Base-by-base conservation (phyloP, 2,888 invertebrate genomes). In the Eilema sororculum region DNA sequence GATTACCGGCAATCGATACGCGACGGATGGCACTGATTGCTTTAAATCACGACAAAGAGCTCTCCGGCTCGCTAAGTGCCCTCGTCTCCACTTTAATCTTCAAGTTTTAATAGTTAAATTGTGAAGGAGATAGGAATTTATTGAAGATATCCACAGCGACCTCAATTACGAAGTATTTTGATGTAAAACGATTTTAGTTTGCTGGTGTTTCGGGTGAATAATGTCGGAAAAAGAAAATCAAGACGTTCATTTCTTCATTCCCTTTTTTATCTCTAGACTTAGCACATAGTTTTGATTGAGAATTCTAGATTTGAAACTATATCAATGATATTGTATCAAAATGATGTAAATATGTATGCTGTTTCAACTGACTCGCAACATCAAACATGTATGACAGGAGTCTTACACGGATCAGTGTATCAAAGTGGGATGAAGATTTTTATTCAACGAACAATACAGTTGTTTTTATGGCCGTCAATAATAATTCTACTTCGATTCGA, bases 81-180 rank as follows among this genome's bases (percentile, higher is more conserved):
- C 46, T 46, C 46, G 46, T 46, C 46, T 20, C 13, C 52, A n/a
- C 52, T 52, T 52, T 52, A 52, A 52, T 52, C n/a, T 52, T 52
- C 52, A 52, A 52, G 52, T 52, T 52, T 52, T 33, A 61, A 13
- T 61, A 61, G 61, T 12, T 33, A 30, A 61, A 61, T 61, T 61
- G 33, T 22, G 13, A 22, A 61, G n/a, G n/a, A 61, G 61, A 33
- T 61, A 22, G 61, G n/a, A 61, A 22, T n/a, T 33, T 61, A 61
- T 13, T 22, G n/a, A 61, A 2, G 8, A 61, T 33, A 61, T 22
- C 33, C 6, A 16, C 22, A 61, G n/a, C 6, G 22, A 33, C 22
- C 61, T 61, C 33, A 33, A 22, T n/a, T n/a, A n/a, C 52, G 52
- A 52, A 52, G 52, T 52, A n/a, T 52, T 52, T 52, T 52, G 52